Conservation (phyloP, 2,888 invertebrate species). For the Parasteatoda lunata region DNA sequence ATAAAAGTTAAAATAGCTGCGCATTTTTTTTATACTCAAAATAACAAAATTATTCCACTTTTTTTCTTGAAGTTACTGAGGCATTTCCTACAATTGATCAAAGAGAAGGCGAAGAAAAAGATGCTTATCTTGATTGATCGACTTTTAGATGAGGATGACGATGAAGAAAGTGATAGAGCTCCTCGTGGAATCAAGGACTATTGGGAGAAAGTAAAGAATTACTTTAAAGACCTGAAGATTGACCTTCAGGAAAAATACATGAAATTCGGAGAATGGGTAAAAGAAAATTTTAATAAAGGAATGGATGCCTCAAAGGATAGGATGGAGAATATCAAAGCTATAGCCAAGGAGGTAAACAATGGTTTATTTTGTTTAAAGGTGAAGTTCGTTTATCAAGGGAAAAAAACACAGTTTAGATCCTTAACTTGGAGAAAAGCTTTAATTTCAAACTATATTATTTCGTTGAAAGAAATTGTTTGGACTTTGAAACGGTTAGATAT, state of each 20-base stretch:
- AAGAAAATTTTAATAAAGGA: conserved; percentile 37
- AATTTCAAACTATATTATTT: no score
- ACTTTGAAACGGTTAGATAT: no score
- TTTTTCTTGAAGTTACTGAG: conserved; percentile 19
- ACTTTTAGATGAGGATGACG: conserved; percentile 25
- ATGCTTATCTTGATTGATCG: conserved; percentile 33
- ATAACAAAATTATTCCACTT: not conserved
- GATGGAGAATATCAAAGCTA: conserved; percentile 56
- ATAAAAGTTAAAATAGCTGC: not conserved
- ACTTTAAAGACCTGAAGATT: conserved; percentile 58
- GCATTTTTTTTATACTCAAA: not conserved
- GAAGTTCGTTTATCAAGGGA: no score
- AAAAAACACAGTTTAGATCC: no score
- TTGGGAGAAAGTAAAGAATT: conserved; percentile 61
- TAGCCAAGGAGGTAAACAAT: conserved; percentile 56
- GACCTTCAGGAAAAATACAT: conserved; percentile 61
- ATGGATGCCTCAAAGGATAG: conserved; percentile 60
- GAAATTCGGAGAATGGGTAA: conserved; percentile 67
- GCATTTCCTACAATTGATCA: conserved; percentile 23
- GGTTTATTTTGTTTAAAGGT: no score
- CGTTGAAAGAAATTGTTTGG: no score
- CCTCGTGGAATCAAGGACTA: conserved; percentile 29
- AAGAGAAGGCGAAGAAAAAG: conserved; percentile 42
- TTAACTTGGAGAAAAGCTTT: no score
- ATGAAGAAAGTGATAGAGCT: conserved; percentile 11